A percentile compares a stretch with the other conserved stretches of the same genome.
Evolutionary conservation across 64 coral and sea anemone genomes (phyloP).

Genomic region (Cladopsammia gracilis): DNA sequence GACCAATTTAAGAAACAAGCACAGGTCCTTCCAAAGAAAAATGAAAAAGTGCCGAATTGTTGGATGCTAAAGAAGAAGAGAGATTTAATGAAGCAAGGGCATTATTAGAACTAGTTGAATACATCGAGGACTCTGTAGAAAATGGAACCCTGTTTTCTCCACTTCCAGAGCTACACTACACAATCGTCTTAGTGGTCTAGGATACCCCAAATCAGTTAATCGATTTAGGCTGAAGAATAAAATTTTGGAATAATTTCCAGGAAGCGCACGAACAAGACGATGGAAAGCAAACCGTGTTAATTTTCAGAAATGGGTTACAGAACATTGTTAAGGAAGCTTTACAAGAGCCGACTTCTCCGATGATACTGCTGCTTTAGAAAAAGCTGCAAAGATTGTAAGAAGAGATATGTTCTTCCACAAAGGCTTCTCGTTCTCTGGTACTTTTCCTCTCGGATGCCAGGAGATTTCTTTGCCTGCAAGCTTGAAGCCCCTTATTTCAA

Average conservation of each 20-base stretch:
- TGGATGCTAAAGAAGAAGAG: neutral
- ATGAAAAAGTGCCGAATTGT: neutral
- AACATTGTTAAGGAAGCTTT: conserved; percentile 14
- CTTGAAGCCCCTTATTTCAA: conserved; percentile 45
- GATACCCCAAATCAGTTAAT: neutral
- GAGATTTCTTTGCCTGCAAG: conserved; percentile 51
- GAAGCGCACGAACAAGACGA: conserved; percentile 22
- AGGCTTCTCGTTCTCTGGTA: conserved; percentile 16
- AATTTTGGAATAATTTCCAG: too few relatives aligned
- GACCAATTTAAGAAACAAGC: neutral
- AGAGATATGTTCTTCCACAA: conserved; percentile 39
- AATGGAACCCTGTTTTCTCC: conserved; percentile 20
- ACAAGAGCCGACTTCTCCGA: neutral
- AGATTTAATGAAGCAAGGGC: conserved; percentile 6
- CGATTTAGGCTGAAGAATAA: neutral
- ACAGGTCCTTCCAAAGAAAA: neutral
- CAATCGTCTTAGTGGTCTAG: too few relatives aligned
- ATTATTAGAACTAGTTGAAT: conserved; percentile 24
- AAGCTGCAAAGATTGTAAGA: conserved; percentile 29
- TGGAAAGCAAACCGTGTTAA: conserved; percentile 14
- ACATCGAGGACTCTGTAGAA: conserved; percentile 1
- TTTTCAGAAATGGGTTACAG: conserved; percentile 31
- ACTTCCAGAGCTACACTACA: too few relatives aligned
- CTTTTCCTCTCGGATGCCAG: conserved; percentile 28
- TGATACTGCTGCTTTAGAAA: neutral